phyloP scores from a whole-genome alignment of 2,113 vertebrate species.

The Notothenia rossii region DNA sequence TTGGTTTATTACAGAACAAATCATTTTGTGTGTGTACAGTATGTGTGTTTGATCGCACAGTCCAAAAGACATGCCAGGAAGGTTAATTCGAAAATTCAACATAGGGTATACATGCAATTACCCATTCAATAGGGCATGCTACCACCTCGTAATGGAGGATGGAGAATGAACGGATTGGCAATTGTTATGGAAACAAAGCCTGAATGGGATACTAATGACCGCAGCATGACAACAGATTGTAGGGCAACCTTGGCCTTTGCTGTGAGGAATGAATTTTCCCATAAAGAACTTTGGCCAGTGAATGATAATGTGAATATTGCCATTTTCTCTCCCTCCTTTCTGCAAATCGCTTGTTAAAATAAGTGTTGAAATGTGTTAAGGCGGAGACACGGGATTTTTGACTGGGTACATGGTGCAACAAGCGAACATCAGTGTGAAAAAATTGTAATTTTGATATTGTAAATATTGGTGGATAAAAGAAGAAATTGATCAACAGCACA shows the following conservation, averaged over 20 bases:
- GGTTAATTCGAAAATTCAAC: background rate
- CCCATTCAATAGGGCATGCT: background rate
- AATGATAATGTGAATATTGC: background rate
- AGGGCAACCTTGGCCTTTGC: background rate
- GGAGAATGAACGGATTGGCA: background rate
- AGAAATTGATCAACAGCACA: background rate
- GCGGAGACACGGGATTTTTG: constrained; percentile 12
- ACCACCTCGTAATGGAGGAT: background rate
- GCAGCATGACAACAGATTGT: background rate
- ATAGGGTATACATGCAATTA: background rate
- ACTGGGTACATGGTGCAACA: background rate
- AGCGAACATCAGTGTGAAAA: background rate
- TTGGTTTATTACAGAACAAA: background rate
- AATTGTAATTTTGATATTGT: constrained; percentile 11
- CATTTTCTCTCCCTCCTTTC: background rate
- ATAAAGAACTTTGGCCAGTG: background rate
- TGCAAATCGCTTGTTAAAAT: constrained; percentile 6
- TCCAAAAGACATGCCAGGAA: background rate
- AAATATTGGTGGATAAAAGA: constrained; percentile 22
- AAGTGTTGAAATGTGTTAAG: constrained; percentile 16
- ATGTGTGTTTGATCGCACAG: background rate
- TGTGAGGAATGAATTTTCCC: constrained; percentile 8
- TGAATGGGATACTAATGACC: background rate
- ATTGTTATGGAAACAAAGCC: background rate
- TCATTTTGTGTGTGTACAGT: background rate